Base-by-base conservation (phyloP, 2,888 invertebrate genomes). In the Drosophila multiciliata region DNA sequence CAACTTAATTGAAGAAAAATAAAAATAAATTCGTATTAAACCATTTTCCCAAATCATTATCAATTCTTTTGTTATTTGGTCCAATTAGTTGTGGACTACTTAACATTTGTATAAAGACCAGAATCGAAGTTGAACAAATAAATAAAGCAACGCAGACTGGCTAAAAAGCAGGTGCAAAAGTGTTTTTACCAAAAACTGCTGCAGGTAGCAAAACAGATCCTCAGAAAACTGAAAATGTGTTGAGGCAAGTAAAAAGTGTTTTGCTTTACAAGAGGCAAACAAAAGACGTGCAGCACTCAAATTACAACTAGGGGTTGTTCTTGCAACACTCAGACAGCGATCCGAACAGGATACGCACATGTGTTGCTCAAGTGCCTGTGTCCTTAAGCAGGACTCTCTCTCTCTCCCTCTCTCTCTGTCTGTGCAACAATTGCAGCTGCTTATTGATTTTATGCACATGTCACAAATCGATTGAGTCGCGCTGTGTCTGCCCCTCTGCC, bases 361-460 rank as follows among this genome's bases (percentile, higher is more conserved):
- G 23, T 26, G 4, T 26, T 17, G 45, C 49, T 64, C 49, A 61
- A 61, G 64, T 62, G 40, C 64, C 64, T 57, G 62, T 61, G 61
- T 71, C 69, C 61, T 71, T 54, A n/a, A 11, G 8, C 61, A 61
- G 69, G 69, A 69, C 38, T 53, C 72, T 40, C 5, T 2, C 15
- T 45, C 59, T 53, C 40, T 54, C 11, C 5, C 23, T 35, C 20
- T 50, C 32, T 17, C 11, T n/a, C 5, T 55, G 0, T 20, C 5
- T 55, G 0, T 20, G n/a, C 20, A 40, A 54, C 78, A 61, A 66
- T 64, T 64, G 73, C 82, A 60, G 57, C 53, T 78, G 52, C 61
- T 68, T 79, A 87, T 89, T 84, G 87, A 87, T 84, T 87, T 70
- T 65, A 67, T 65, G 53, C 78, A 72, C 72, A 77, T 78, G 73